phyloP scores from a whole-genome alignment of 92 coral and sea anemone genomes.

The Porites lobata region DNA sequence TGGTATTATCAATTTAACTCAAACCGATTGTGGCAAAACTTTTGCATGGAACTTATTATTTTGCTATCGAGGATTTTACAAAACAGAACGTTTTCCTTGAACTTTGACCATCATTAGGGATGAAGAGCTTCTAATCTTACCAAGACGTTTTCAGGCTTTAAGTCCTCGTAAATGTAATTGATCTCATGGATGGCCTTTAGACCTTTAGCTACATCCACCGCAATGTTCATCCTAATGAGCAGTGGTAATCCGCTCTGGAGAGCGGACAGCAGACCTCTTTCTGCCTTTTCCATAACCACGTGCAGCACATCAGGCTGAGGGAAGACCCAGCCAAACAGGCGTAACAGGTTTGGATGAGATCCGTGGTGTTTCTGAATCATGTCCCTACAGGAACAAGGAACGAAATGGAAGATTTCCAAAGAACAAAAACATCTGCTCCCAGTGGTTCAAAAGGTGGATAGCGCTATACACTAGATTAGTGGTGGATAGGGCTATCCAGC shows the following conservation, averaged over 20 bases:
- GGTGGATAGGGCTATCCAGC: no score
- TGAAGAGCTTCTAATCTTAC: constrained; percentile 20
- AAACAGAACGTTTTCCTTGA: no score
- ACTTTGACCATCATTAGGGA: not conserved
- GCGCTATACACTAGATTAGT: no score
- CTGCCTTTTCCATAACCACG: constrained; percentile 74
- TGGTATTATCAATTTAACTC: no score
- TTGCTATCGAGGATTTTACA: no score
- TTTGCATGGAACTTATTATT: no score
- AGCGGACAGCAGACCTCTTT: constrained; percentile 53
- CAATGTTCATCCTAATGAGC: constrained; percentile 55
- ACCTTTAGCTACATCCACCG: constrained; percentile 72
- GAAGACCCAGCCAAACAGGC: constrained; percentile 72
- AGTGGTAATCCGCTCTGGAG: constrained; percentile 51
- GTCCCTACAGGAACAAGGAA: constrained; percentile 27
- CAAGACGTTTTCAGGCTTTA: constrained; percentile 73
- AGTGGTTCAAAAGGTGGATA: no score
- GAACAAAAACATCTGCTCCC: no score
- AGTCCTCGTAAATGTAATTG: constrained; percentile 65
- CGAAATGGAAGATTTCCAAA: not conserved
- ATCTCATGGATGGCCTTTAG: constrained; percentile 63
- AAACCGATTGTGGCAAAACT: no score
- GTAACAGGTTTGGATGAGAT: constrained; percentile 61
- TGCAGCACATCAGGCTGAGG: constrained; percentile 51
- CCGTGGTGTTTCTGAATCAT: constrained; percentile 40